Evolutionary conservation across 2,797 vertebrate species (phyloP).

Genomic region (Sebastes matsubarae): DNA sequence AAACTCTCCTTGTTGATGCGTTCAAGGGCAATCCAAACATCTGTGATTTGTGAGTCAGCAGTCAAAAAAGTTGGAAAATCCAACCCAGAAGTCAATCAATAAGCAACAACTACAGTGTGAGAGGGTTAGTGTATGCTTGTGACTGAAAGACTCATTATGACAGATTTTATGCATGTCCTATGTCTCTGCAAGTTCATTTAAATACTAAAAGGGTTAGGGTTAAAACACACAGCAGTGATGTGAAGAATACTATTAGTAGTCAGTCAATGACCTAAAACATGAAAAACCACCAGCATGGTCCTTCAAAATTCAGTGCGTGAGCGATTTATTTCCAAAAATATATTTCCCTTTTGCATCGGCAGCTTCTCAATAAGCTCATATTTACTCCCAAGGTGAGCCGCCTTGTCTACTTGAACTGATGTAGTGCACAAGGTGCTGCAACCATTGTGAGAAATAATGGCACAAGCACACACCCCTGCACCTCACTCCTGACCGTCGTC

Average conservation of each 20-base stretch:
- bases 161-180: neutral
- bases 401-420: constrained; percentile 43
- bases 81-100: neutral
- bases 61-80: neutral
- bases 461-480: neutral
- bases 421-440: constrained; percentile 3
- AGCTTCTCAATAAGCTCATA: constrained; percentile 42
- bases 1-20: constrained; percentile 13
- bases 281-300: neutral
- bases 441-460: constrained; percentile 30
- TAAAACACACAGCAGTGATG: neutral
- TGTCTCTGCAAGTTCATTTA: neutral
- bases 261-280: neutral
- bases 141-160: neutral
- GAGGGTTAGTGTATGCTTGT: neutral
- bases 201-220: neutral
- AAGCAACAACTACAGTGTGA: neutral
- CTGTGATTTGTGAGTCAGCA: constrained; percentile 30
- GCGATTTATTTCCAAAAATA: constrained; percentile 19
- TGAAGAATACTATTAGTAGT: neutral
- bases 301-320: neutral
- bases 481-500: constrained; percentile 40
- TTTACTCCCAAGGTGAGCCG: constrained; percentile 37
- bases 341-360: constrained; percentile 27
- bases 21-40: constrained; percentile 35